A percentile compares a stretch with the other conserved stretches of the same genome.
Evolutionary conservation across 2,113 vertebrate species (phyloP).

Genomic region (Pygoscelis adeliae): DNA sequence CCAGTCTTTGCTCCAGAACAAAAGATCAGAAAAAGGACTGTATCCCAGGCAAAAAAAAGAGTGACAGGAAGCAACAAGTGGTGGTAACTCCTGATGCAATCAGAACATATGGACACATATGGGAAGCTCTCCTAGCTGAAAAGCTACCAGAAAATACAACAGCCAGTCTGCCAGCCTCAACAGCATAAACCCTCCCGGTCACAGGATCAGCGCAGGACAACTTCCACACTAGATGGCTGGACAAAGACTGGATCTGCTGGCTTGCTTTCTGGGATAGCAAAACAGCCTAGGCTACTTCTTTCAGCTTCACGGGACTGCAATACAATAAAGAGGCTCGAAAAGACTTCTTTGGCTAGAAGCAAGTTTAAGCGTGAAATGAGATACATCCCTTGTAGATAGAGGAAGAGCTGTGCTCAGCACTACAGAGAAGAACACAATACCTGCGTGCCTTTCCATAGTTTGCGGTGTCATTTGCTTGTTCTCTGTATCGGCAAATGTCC

Average conservation of each 20-base stretch:
- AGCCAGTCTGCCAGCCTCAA: background rate
- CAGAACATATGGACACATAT: background rate
- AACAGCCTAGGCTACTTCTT: background rate
- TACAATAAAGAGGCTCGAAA: background rate
- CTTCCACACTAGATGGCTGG: background rate
- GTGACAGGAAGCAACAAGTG: background rate
- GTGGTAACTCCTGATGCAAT: background rate
- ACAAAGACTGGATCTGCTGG: background rate
- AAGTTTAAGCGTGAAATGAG: background rate
- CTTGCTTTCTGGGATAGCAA: background rate
- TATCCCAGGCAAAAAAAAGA: background rate
- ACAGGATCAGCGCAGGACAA: background rate
- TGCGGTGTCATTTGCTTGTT: constrained; percentile 92
- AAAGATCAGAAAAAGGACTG: background rate
- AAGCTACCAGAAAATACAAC: background rate
- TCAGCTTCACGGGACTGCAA: background rate
- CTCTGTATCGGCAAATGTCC: constrained; percentile 94
- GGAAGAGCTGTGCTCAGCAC: background rate
- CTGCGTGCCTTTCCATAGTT: constrained; percentile 99
- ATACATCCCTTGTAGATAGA: background rate
- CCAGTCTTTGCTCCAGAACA: background rate
- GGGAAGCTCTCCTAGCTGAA: background rate
- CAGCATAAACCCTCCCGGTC: background rate
- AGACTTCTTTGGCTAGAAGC: background rate
- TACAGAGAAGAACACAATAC: constrained; percentile 65